Evolutionary conservation across 2,888 invertebrate genomes (phyloP).

Genomic region (Agriopis aurantiaria): DNA sequence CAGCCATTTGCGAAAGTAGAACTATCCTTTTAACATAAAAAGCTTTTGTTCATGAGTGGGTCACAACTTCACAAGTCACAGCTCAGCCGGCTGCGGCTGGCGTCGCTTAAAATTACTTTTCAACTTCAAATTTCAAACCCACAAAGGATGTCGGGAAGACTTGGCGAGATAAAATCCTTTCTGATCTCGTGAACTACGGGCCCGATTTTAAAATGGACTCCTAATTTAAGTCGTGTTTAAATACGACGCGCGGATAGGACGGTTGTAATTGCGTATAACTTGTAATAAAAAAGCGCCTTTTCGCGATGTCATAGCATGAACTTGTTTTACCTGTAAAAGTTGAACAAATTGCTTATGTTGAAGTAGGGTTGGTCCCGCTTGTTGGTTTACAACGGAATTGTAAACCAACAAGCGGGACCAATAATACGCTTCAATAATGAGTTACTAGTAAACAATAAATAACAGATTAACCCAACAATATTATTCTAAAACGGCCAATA

Average conservation of each 20-base stretch:
- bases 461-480: too few species aligned
- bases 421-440: too few species aligned
- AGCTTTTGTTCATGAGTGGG: constrained; percentile 43
- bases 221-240: constrained; percentile 32
- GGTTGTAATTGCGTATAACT: constrained; percentile 59
- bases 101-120: constrained; percentile 43
- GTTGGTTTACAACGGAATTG: neutral
- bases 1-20: constrained; percentile 26
- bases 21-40: constrained; percentile 39
- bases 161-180: constrained; percentile 28
- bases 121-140: constrained; percentile 35
- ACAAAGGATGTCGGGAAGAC: constrained; percentile 37
- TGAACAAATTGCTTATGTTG: constrained; percentile 29
- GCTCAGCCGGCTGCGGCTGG: constrained; percentile 24
- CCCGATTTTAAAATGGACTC: constrained; percentile 30
- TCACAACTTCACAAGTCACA: constrained; percentile 38
- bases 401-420: too few species aligned
- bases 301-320: constrained; percentile 9
- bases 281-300: constrained; percentile 46
- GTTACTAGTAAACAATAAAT: neutral
- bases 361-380: neutral
- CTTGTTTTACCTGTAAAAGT: too few species aligned
- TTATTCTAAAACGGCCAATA: too few species aligned
- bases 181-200: constrained; percentile 33
- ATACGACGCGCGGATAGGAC: constrained; percentile 42